phyloP scores from a whole-genome alignment of 64 coral and sea anemone species.

The Montipora sp. region DNA sequence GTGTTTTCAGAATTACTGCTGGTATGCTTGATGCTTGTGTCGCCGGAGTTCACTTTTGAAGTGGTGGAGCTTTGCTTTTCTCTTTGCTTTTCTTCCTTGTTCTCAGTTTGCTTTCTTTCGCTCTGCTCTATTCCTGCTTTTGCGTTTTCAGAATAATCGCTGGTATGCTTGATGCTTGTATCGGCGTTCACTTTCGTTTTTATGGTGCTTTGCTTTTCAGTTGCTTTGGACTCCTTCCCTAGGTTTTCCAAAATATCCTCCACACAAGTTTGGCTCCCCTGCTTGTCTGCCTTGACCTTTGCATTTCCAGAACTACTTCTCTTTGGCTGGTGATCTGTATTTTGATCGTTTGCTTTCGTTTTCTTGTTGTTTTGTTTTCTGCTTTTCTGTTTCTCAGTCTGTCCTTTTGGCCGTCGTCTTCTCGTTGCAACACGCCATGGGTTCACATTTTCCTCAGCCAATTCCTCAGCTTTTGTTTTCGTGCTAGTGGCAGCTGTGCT shows the following conservation, averaged over 20 bases:
- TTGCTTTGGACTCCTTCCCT: background rate
- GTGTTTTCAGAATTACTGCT: background rate
- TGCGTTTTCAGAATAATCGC: constrained; percentile 1
- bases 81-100: background rate
- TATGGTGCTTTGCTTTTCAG: constrained; percentile 2
- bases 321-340: constrained; percentile 1
- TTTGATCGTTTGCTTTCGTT: constrained; percentile 6
- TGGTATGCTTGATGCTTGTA: constrained; percentile 3
- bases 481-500: constrained; percentile 1
- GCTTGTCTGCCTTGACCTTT: constrained; percentile 6
- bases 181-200: background rate
- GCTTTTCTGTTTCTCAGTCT: background rate
- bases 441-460: background rate
- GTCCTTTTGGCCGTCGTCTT: background rate
- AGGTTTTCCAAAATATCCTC: background rate
- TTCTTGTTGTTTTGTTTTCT: background rate
- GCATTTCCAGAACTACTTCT: background rate
- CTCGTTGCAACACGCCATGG: background rate
- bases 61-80: background rate
- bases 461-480: constrained; percentile 2
- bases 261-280: background rate
- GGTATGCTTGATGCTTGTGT: constrained; percentile 2
- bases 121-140: constrained; percentile 11
- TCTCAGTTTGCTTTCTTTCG: background rate
- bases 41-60: background rate